Evolutionary conservation across 2,113 vertebrate species (phyloP).

Genomic region (Rhinopomastus cyanomelas): DNA sequence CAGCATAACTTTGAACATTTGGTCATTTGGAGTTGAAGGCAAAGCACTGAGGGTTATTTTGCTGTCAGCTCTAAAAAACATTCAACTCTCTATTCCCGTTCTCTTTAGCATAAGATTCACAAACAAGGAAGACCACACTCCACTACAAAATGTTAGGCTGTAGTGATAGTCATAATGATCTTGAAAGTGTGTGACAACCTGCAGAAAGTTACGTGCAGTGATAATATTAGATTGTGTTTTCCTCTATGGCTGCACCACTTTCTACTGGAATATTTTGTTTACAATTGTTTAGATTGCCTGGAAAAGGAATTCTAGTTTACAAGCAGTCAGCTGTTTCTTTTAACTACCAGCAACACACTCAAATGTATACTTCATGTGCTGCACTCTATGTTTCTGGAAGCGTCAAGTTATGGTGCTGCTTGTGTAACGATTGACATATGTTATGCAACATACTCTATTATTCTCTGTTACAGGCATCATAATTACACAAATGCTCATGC

Average conservation of each 20-base stretch:
- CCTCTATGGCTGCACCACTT: not conserved
- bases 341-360: not conserved
- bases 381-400: not conserved
- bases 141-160: not conserved
- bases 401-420: not conserved
- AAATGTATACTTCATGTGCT: not conserved
- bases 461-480: not conserved
- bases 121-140: not conserved
- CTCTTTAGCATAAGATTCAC: constrained; percentile 22
- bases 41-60: not conserved
- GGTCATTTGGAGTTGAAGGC: not conserved
- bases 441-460: not conserved
- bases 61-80: constrained; percentile 37
- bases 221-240: not conserved
- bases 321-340: not conserved
- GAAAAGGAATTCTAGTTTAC: not conserved
- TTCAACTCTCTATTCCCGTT: not conserved
- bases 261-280: not conserved
- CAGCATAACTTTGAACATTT: not conserved
- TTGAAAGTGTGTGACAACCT: not conserved
- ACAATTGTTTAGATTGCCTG: not conserved
- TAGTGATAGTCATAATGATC: not conserved
- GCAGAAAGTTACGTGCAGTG: not conserved
- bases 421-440: not conserved
- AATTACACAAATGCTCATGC: not conserved